Evolutionary conservation across 2,888 invertebrate genomes (phyloP), one percentile per base, ranked within the genome.

Genomic region (Chesias legatella): DNA sequence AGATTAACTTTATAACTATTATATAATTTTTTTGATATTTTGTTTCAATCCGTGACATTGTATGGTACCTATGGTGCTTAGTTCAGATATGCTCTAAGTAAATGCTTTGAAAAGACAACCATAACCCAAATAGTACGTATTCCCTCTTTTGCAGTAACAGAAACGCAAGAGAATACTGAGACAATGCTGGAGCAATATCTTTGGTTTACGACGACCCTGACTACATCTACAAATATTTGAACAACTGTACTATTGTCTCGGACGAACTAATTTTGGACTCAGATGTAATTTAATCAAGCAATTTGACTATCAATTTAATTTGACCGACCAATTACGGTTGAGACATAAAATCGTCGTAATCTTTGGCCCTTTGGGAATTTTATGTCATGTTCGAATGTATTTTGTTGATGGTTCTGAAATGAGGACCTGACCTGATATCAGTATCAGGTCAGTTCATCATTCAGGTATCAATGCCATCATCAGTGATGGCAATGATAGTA

Each of bases 171-270:
- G 73, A 81, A 82, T 79, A 78, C 72, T 68, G 79, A 81, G 73
- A 85, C 84, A 85, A 86, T 85, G 75, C 79, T 67, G 61, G 51
- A 64, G 73, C 75, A 78, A 79, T 82, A 84, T 79, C 81, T 79
- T 70, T 75, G 76, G 78, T 85, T 86, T 82, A 84, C 80, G 85
- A 79, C 75, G 58, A 54, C 63, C 58, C 66, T 17, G 66, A 69
- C 73, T 75, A 72, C 68, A 78, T 74, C 73, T 73, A 76, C 79
- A 84, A 84, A 82, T 84, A 84, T 85, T 83, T 79, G 77, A 84
- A 72, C 76, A 75, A 69, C 63, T 63, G 56, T 63, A 60, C 67
- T 70, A 79, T 83, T 85, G 85, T 84, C 77, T 77, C 80, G 81
- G 81, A 81, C 79, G 74, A 84, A 82, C 83, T 82, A 82, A 84